phyloP scores from a whole-genome alignment of 2,797 vertebrate species.

The Lepus oiostolus region DNA sequence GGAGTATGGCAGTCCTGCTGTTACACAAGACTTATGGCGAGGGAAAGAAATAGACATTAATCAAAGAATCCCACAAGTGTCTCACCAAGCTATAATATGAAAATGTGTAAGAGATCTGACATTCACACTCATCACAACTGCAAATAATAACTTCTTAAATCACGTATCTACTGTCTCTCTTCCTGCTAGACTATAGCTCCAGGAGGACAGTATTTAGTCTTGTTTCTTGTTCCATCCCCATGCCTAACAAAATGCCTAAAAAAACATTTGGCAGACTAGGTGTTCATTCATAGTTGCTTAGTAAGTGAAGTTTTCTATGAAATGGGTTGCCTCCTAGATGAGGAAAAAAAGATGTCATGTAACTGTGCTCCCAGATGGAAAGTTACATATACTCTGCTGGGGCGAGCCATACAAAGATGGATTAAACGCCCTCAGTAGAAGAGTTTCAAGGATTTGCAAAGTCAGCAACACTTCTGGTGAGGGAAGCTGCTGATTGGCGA shows the following conservation, averaged over 20 bases:
- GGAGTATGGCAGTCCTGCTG: constrained; percentile 13
- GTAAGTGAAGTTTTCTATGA: background rate
- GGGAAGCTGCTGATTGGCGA: constrained; percentile 3
- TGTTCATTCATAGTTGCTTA: background rate
- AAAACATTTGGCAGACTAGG: background rate
- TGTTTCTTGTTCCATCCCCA: constrained; percentile 1
- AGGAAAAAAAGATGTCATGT: background rate
- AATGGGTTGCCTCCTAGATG: background rate
- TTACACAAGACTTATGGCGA: background rate
- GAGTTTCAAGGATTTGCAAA: constrained; percentile 38
- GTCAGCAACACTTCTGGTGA: constrained; percentile 10
- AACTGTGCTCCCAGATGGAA: background rate
- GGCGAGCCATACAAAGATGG: background rate
- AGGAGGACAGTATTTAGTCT: background rate
- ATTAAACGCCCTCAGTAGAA: constrained; percentile 6
- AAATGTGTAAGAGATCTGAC: background rate
- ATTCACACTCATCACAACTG: background rate
- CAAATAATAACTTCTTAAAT: background rate
- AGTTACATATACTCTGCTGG: background rate
- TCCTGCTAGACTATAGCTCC: background rate
- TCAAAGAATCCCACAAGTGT: constrained; percentile 16
- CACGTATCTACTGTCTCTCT: background rate
- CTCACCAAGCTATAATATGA: background rate
- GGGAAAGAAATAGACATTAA: background rate
- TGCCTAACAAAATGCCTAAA: constrained; percentile 41